Base-by-base conservation (phyloP, 92 coral and sea anemone species). In the Nematostella vectensis region DNA sequence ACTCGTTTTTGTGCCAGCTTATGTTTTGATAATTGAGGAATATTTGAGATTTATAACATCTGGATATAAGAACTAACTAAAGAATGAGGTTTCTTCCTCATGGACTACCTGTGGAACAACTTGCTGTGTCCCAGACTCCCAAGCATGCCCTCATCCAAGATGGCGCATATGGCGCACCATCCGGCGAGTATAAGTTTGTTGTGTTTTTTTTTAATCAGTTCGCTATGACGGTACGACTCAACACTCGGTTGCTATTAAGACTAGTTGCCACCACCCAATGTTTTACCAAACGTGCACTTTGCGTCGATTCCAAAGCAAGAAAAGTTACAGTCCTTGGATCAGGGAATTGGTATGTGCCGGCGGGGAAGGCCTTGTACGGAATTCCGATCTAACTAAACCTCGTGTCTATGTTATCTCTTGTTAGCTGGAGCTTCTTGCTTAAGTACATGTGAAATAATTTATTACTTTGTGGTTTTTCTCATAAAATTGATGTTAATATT, bases 311-410 rank as follows among this genome's bases (percentile, higher is more conserved):
- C 17, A 10, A 4, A 22, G 17, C 72, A 2, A 54, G 51, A 28
- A 66, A 66, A 22, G 57, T 66, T 0, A 48, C 72, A 2, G 31
- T 66, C 21, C 29, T 66, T 9, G 72, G 72, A 0, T 66, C 72
- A 18, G 72, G 72, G 6, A 66, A 66, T 15, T 66, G 72, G 72
- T 66, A 24, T 8, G 28, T 51, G 6, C 40, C 52, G 16, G 52
- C n/a, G n/a, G n/a, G n/a, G n/a, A n/a, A n/a, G n/a, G n/a, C n/a
- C n/a, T n/a, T n/a, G n/a, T n/a, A n/a, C n/a, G n/a, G n/a, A n/a
- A n/a, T n/a, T n/a, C n/a, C 52, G 4, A 17, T 47, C 52, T 4
- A 4, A 4, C 8, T 11, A 11, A 20, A 20, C 52, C 10, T 17
- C 52, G 19, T 47, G 52, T 13, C 24, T 47, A 13, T 47, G n/a